Evolutionary conservation across 2,888 invertebrate species (phyloP), one percentile per base, ranked within the genome.

Genomic region (Tanaodytes sp.): DNA sequence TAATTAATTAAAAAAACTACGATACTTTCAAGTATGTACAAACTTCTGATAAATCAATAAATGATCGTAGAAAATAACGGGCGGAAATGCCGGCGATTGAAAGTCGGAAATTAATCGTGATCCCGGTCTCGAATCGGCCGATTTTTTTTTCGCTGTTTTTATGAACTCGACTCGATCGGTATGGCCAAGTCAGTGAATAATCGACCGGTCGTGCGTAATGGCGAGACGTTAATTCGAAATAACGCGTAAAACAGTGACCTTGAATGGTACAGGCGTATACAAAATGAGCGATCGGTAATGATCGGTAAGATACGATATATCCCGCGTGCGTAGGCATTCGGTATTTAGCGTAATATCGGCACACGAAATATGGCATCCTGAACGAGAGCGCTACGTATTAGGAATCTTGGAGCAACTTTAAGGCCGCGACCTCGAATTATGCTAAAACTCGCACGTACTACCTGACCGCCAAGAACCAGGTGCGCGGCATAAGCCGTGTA

Each of bases 361-460:
- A 51, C 39, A 19, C 48, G 42, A 46, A 58, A 48, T 65, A 65
- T 65, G 52, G 52, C 27, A 46, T 49, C 49, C 27, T 42, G 63
- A 63, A 55, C 58, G 67, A 58, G 62, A 64, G 54, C 67, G 58
- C 54, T 46, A 71, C 73, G 64, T 62, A 70, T 71, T 61, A 70
- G 71, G 65, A 70, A 62, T 70, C 71, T 49, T 55, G 66, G 45
- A 43, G 51, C 58, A 68, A 70, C 65, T 68, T 69, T 70, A 62
- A 72, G 73, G 71, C 64, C 71, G 48, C 62, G 64, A 46, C 69
- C 67, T 70, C 71, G 72, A 73, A 75, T 76, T 74, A 75, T 72
- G 75, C 63, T 74, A 70, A 75, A 73, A 62, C 58, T 71, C 62
- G 65, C 58, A 62, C 70, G 70, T 51, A 66, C 62, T 71, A 66